phyloP scores from a whole-genome alignment of 2,888 invertebrate species.

The Cephus spinipes region DNA sequence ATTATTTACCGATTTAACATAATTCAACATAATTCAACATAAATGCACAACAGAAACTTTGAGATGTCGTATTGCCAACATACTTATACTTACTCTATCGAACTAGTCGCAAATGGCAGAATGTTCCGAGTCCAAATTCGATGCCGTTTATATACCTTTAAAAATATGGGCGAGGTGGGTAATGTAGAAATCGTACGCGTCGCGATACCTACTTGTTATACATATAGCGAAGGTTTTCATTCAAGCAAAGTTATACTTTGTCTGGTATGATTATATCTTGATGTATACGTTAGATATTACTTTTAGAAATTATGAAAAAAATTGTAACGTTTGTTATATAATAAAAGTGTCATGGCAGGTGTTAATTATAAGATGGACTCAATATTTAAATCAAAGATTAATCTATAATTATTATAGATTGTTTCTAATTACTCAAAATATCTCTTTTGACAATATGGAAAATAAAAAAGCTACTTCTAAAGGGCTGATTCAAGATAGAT shows the following conservation, averaged over 20 bases:
- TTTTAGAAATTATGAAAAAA: not conserved
- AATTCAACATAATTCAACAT: no score
- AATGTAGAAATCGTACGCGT: not conserved
- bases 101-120: not conserved
- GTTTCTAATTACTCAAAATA: not conserved
- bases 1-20: no score
- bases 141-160: not conserved
- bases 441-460: not conserved
- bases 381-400: not conserved
- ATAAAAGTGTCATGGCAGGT: not conserved
- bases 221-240: not conserved
- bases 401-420: not conserved
- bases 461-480: not conserved
- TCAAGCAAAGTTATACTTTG: not conserved
- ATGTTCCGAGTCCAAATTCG: not conserved
- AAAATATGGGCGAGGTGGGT: not conserved
- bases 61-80: not conserved
- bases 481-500: not conserved
- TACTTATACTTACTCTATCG: not conserved
- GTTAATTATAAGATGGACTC: not conserved
- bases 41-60: not conserved
- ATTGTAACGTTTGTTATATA: not conserved
- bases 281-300: not conserved
- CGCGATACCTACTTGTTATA: not conserved
- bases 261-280: not conserved